Base-by-base conservation (phyloP, 2,113 vertebrate genomes). In the Todiramphus saurophagus region DNA sequence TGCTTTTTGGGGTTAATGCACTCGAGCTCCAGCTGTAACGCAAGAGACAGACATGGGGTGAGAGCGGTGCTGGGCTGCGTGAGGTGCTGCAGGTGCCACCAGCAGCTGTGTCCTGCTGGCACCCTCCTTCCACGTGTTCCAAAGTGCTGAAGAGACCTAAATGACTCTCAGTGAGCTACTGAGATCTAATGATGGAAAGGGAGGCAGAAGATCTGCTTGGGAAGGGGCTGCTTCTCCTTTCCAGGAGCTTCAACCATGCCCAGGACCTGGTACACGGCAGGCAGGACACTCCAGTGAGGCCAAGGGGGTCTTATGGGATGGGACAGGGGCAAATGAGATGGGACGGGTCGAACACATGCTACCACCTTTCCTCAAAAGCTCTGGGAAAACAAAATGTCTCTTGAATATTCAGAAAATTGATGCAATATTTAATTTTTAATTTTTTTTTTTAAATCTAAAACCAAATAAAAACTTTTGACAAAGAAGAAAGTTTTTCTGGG, bases 1-100 rank as follows among this genome's bases (percentile, higher is more conserved):
- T 99, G 99, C 95, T 99, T 99, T 97, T 99, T 99, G 92, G 99
- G 98, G 96, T 99, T 99, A 95, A 99, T 99, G 96, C 99, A 99
- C 95, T 99, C 99, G 24, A 99, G 98, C 96, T 99, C 99, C 16
- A 99, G 98, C 99, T 99, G 97, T n/a, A 90, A 91, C 53, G 66
- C 28, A 41, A 0, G 1, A 58, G 70, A 68, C 19, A 74, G 56
- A 31, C 16, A 55, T 0, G 1, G 15, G 14, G 43, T 86, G 72
- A 88, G 31, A 35, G 27, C 3, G 1, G 58, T 4, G 77, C 37
- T 46, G 69, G 72, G 58, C 59, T 68, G 16, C 16, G 33, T 59
- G 3, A 1, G 1, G 9, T 5, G 24, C 37, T 67, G 63, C 66
- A 82, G 53, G 27, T 28, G 64, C 79, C 68, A 77, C 33, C 79